Base-by-base conservation (phyloP, 2,113 vertebrate species). In the Pleuronectes platessa region DNA sequence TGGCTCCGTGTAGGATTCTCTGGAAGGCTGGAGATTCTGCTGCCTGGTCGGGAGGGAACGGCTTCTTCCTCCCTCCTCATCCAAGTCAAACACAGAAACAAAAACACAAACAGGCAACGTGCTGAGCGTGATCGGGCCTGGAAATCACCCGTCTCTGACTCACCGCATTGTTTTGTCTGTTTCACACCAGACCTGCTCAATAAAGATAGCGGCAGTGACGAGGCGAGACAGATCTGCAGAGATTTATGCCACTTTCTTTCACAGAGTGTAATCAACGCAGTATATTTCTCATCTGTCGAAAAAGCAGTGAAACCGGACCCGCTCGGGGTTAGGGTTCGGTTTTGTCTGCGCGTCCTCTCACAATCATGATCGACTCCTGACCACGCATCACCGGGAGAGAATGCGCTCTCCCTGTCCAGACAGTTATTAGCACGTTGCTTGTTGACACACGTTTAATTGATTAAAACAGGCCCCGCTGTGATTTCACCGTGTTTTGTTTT, bases 391-490 rank as follows among this genome's bases (percentile, higher is more conserved):
- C 64, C 81, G 55, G 61, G 20, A 54, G 85, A 81, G 84, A 92
- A 89, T 88, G 83, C 59, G 68, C 56, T 77, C 77, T 80, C 83
- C 69, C 79, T 15, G 26, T 71, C 40, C 68, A 87, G 90, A 83
- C 76, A 75, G 73, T 88, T 88, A 90, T 92, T 84, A 87, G 86
- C 88, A 92, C 91, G 64, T 71, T 89, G 76, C 89, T 92, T 93
- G 92, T 91, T 93, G 94, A 94, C 92, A 81, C 84, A 90, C 73
- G 86, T 86, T 87, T 93, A 94, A 94, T 94, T 93, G 92, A 93
- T 93, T 94, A 88, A 93, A 93, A 89, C 82, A 61, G 77, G 79
- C 78, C 88, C 24, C 83, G 74, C 88, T 81, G 79, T 83, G 89
- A 91, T 91, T 92, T 93, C 89, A 85, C 89, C 80, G 77, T 88